phyloP scores from a whole-genome alignment of 2,113 vertebrate species.

The Leptodactylus fuscus region DNA sequence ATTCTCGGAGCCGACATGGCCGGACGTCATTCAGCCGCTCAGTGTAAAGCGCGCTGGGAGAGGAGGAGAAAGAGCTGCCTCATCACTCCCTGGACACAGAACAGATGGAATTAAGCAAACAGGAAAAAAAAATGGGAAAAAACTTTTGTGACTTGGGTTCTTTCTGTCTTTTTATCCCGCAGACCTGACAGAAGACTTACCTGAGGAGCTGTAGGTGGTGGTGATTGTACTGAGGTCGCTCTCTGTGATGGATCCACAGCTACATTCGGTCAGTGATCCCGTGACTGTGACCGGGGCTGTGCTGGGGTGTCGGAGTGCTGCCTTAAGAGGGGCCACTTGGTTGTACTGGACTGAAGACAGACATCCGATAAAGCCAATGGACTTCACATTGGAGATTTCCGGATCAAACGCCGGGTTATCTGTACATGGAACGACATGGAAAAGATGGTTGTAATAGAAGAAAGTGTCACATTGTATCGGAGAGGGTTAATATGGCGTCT shows the following conservation, averaged over 20 bases:
- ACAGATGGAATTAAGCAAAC: not conserved
- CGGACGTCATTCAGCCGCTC: not conserved
- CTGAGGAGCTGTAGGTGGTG: slow-evolving; percentile 83
- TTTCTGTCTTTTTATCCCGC: not conserved
- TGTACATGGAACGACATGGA: slow-evolving; percentile 64
- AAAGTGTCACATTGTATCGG: no score
- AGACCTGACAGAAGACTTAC: slow-evolving; percentile 65
- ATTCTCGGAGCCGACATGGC: no score
- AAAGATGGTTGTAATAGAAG: not conserved
- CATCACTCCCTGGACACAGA: not conserved
- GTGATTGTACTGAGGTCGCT: slow-evolving; percentile 77
- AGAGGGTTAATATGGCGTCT: no score
- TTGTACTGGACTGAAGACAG: slow-evolving; percentile 95
- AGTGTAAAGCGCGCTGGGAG: not conserved
- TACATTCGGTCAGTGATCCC: slow-evolving; percentile 84
- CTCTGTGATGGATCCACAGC: slow-evolving; percentile 75
- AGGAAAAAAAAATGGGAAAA: no score
- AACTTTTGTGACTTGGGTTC: not conserved
- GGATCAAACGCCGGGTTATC: slow-evolving; percentile 76
- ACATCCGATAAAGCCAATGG: slow-evolving; percentile 88
- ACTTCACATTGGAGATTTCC: slow-evolving; percentile 82
- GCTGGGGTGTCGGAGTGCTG: slow-evolving; percentile 83
- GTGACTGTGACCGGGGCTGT: slow-evolving; percentile 79
- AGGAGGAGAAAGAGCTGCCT: not conserved
- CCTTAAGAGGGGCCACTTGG: slow-evolving; percentile 88